Conservation (phyloP, 2,888 invertebrate genomes). For the Electrophaes corylata region DNA sequence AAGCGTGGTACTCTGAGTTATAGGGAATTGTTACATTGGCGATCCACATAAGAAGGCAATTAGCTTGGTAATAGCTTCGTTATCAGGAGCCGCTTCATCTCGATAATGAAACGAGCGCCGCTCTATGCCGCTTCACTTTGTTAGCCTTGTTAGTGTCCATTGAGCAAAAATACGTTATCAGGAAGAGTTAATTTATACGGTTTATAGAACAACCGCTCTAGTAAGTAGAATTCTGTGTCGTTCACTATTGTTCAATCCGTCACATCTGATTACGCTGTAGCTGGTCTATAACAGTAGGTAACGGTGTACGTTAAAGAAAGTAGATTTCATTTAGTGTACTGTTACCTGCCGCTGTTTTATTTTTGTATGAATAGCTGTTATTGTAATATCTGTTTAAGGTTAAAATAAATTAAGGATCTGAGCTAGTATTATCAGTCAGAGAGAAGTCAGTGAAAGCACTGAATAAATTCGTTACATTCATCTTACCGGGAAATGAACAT, state of each 20-base stretch:
- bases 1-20: conserved; percentile 34
- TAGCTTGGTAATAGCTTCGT: conserved; percentile 70
- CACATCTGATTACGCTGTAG: conserved; percentile 23
- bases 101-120: conserved; percentile 59
- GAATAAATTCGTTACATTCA: conserved; percentile 38
- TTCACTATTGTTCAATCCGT: conserved; percentile 22
- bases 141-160: conserved; percentile 43
- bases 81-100: conserved; percentile 69
- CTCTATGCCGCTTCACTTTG: conserved; percentile 46
- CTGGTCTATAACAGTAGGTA: not conserved
- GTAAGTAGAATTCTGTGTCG: conserved; percentile 5
- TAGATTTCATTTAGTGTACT: conserved; percentile 31
- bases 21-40: conserved; percentile 51
- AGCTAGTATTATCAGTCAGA: not conserved
- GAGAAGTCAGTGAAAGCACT: conserved; percentile 35
- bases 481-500: conserved; percentile 36
- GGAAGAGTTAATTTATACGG: conserved; percentile 18
- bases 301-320: conserved; percentile 8
- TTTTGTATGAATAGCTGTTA: conserved; percentile 22
- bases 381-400: too few species aligned
- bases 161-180: conserved; percentile 42
- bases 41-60: conserved; percentile 61
- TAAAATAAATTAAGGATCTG: conserved; percentile 4
- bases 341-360: conserved; percentile 26
- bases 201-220: conserved; percentile 11